Evolutionary conservation across 1,140 invertebrate species (phyloP).

Genomic region (Halyomorpha halys): DNA sequence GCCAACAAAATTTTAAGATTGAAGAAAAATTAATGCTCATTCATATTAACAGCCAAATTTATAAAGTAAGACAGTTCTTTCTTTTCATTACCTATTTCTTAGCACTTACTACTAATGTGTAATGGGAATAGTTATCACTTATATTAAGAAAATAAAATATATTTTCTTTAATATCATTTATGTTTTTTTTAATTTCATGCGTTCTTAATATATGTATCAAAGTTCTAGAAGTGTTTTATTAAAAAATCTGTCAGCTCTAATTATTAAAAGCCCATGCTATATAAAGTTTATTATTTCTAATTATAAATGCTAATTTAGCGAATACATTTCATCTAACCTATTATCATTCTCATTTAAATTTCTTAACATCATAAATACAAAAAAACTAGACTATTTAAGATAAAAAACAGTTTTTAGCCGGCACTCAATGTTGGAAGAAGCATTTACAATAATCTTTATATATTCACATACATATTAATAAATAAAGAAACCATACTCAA

Average conservation of each 20-base stretch:
- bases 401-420: slow-evolving; percentile 25
- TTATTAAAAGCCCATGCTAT: slow-evolving; percentile 21
- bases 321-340: slow-evolving; percentile 23
- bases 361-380: slow-evolving; percentile 23
- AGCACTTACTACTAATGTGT: neutral
- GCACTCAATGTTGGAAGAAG: slow-evolving; percentile 28
- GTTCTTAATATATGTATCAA: slow-evolving; percentile 5
- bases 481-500: neutral
- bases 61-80: slow-evolving; percentile 7
- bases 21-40: neutral
- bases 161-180: slow-evolving; percentile 12
- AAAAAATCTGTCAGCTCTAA: slow-evolving; percentile 22
- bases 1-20: neutral
- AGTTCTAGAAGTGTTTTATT: slow-evolving; percentile 15
- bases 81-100: slow-evolving; percentile 4
- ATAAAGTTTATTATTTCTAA: slow-evolving; percentile 23
- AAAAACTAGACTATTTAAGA: slow-evolving; percentile 26
- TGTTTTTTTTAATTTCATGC: slow-evolving; percentile 11
- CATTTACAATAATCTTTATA: slow-evolving; percentile 23
- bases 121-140: slow-evolving; percentile 4
- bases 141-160: slow-evolving; percentile 8
- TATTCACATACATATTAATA: slow-evolving; percentile 15
- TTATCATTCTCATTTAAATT: slow-evolving; percentile 18
- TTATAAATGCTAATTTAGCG: slow-evolving; percentile 22
- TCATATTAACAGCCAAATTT: neutral